Base-by-base conservation (phyloP, 2,797 vertebrate genomes). In the Siniperca scherzeri region DNA sequence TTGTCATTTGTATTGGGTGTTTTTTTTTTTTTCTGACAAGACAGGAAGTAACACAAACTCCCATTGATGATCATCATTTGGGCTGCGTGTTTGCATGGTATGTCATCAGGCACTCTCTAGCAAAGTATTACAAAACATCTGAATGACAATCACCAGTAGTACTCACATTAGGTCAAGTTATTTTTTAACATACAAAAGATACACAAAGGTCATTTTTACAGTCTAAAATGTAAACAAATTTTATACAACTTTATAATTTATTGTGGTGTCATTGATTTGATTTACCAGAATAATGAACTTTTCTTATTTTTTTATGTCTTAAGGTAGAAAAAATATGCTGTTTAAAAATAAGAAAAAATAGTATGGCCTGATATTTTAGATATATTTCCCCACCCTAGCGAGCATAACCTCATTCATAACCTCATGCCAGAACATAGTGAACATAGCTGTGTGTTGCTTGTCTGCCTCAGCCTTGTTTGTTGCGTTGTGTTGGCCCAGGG, bases 401-500 rank as follows among this genome's bases (percentile, higher is more conserved):
- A 78, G 48, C 71, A 53, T 50, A 80, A 76, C 52, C 72, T 36
- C 22, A 2, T 19, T 48, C 46, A 7, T 19, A 48, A 19, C 19
- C 50, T 22, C 33, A 14, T 25, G 30, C 57, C 21, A 48, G 60
- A 2, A 50, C 79, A 62, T 68, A 53, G 73, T 65, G 60, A 84
- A 80, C 84, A 84, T 80, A 74, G 59, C 67, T 72, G 60, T 82
- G 82, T 86, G 80, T 79, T 88, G 64, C 78, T 65, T 68, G 53
- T 87, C 76, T 88, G 87, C 86, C 70, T 70, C 69, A 42, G 77
- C 50, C 83, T 87, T 90, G 87, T 90, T 83, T 89, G 89, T 80
- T 69, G 78, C 44, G 17, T 78, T 71, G 74, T 62, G 73, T 57
- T 94, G 93, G 89, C 93, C 74, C 77, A 17, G 84, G 91, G 89